These are phyloP conservation scores for Parnassius apollo DNA, from an alignment of 2,888 invertebrate genomes.

Conservation along the genomic window DNA sequence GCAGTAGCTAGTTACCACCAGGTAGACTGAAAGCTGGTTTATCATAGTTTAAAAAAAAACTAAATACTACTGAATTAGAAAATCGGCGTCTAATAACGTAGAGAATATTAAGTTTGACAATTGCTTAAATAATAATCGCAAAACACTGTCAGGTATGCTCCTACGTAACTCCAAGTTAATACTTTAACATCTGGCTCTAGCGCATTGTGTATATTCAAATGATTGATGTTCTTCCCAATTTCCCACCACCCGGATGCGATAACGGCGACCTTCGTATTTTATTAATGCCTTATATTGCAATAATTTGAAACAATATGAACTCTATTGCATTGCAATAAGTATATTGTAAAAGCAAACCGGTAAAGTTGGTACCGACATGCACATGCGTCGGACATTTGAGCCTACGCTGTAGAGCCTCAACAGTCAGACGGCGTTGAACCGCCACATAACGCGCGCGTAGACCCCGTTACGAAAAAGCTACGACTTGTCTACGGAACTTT, in stretches of 20 bases:
- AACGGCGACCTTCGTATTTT: constrained; percentile 53
- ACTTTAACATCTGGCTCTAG: background rate
- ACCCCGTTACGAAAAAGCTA: constrained; percentile 53
- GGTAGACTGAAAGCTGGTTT: too few relatives aligned
- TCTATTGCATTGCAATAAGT: constrained; percentile 38
- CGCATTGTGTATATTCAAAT: constrained; percentile 18
- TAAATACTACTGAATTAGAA: too few relatives aligned
- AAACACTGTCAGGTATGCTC: too few relatives aligned
- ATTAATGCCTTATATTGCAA: constrained; percentile 21
- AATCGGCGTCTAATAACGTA: too few relatives aligned
- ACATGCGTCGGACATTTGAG: constrained; percentile 65
- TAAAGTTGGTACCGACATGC: constrained; percentile 51
- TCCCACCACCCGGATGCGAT: constrained; percentile 49
- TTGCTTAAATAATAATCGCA: too few relatives aligned
- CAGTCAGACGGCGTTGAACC: constrained; percentile 70
- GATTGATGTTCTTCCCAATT: constrained; percentile 27
- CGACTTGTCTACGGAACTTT: constrained; percentile 62
- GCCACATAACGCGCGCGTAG: constrained; percentile 60
- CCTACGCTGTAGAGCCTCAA: constrained; percentile 57
- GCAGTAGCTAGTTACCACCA: too few relatives aligned
- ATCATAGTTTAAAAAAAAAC: too few relatives aligned
- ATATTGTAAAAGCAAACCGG: constrained; percentile 33
- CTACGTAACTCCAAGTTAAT: too few relatives aligned
- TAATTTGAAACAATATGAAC: constrained; percentile 31
- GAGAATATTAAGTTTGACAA: too few relatives aligned